These are phyloP conservation scores for Spilosoma lubricipeda DNA, from an alignment of 2,888 invertebrate species.

Conservation along the genomic window DNA sequence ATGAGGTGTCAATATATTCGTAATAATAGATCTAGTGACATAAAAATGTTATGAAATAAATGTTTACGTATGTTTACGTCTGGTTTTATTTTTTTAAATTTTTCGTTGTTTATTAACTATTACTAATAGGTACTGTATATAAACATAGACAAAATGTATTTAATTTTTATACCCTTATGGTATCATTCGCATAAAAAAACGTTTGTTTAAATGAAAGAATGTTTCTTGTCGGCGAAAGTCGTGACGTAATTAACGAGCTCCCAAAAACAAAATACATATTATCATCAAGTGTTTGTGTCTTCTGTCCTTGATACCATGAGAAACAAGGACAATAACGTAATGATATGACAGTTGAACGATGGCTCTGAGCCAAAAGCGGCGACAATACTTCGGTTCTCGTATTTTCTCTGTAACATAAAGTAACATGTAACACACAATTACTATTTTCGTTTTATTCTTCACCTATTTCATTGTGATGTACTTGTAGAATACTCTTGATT, in stretches of 20 bases:
- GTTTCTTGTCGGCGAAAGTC: not conserved
- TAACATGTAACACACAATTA: conserved; percentile 49
- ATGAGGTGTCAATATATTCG: too few species aligned
- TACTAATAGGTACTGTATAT: not conserved
- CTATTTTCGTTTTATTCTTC: conserved; percentile 20
- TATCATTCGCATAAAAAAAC: not conserved
- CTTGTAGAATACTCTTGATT: not conserved
- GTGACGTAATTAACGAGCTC: conserved; percentile 33
- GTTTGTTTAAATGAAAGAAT: not conserved
- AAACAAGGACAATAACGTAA: conserved; percentile 44
- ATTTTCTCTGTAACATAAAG: conserved; percentile 66
- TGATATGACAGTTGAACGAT: conserved; percentile 56
- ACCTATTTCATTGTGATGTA: not conserved
- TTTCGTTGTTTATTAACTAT: not conserved
- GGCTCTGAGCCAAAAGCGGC: conserved; percentile 67
- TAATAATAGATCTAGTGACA: too few species aligned
- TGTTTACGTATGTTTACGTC: too few species aligned
- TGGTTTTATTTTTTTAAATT: too few species aligned
- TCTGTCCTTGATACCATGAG: conserved; percentile 33
- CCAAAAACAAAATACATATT: conserved; percentile 35
- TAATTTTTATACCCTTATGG: not conserved
- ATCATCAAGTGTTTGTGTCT: conserved; percentile 35
- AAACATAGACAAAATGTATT: not conserved
- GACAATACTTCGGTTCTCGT: conserved; percentile 62
- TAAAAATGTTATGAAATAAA: too few species aligned